A percentile compares a stretch with the other conserved stretches of the same genome.
Conservation (phyloP, 2,797 vertebrate species). For the Alca torda region DNA sequence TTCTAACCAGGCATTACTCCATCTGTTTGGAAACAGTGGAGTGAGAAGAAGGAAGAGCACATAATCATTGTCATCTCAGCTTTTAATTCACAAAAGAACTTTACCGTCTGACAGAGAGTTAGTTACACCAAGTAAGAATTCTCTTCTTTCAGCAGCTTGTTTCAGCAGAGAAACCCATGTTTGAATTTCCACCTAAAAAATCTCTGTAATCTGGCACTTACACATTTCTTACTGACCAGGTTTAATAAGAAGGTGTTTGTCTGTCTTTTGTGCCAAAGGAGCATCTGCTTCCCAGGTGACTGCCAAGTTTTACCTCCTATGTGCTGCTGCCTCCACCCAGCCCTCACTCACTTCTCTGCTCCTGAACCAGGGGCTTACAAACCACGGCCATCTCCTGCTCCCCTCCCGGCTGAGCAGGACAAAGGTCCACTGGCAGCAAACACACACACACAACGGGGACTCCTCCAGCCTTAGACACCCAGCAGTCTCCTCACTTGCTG, state of each 20-base stretch:
- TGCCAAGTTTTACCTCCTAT: no score
- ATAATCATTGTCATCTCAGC: background rate
- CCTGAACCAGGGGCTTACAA: background rate
- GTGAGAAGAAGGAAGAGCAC: background rate
- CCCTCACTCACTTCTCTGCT: background rate
- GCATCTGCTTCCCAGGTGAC: background rate
- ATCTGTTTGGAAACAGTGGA: background rate
- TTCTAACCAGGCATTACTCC: background rate
- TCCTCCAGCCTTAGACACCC: background rate
- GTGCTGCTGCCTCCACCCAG: background rate
- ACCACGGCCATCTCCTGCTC: rapidly evolving
- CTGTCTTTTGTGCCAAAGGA: background rate
- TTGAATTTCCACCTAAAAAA: background rate
- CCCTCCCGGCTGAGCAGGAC: no score
- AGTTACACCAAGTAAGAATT: background rate
- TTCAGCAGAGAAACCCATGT: background rate
- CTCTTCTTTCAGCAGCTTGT: background rate
- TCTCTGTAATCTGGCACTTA: background rate
- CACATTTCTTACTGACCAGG: background rate
- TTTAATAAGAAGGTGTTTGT: background rate
- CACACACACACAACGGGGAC: background rate
- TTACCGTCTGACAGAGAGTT: background rate
- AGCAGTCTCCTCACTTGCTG: no score
- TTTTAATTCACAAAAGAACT: background rate
- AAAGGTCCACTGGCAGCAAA: background rate